These are phyloP conservation scores for Microcebus ravelobensis DNA, from an alignment of 2,113 vertebrate species.

Conservation along the genomic window DNA sequence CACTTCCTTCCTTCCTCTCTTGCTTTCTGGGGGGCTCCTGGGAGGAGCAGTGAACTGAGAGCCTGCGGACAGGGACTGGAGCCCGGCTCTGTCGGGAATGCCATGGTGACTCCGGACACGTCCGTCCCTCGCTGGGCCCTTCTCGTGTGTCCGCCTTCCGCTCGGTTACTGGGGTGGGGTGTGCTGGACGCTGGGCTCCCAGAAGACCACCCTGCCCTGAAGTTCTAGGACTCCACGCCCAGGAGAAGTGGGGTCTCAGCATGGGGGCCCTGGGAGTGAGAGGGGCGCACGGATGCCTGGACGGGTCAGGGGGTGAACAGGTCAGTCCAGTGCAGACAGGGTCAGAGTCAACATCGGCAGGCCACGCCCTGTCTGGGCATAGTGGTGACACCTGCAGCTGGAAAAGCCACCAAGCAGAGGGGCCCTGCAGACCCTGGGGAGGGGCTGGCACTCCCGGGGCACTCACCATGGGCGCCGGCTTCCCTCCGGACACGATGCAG, in stretches of 20 bases:
- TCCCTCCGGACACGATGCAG: constrained; percentile 95
- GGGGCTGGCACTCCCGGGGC: accelerated
- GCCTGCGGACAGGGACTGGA: neutral
- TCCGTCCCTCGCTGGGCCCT: too few species aligned
- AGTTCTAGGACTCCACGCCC: neutral
- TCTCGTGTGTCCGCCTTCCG: neutral
- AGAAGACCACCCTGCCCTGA: too few species aligned
- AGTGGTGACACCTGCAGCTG: accelerated
- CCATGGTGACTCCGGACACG: neutral
- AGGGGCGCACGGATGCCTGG: neutral
- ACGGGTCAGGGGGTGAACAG: accelerated
- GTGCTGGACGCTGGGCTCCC: neutral
- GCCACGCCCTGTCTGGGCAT: accelerated
- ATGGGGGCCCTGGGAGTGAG: neutral
- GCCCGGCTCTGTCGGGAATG: neutral
- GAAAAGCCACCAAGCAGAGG: accelerated
- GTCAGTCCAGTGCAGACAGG: neutral
- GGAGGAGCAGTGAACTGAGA: neutral
- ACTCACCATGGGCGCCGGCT: constrained; percentile 92
- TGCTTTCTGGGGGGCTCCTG: neutral
- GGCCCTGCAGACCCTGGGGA: accelerated
- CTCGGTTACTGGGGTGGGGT: neutral
- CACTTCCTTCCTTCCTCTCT: too few species aligned
- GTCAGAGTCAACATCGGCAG: accelerated
- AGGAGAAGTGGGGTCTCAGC: neutral